Evolutionary conservation across 2,888 invertebrate species (phyloP), one percentile per base, ranked within the genome.

Genomic region (Lochmaea capreae): DNA sequence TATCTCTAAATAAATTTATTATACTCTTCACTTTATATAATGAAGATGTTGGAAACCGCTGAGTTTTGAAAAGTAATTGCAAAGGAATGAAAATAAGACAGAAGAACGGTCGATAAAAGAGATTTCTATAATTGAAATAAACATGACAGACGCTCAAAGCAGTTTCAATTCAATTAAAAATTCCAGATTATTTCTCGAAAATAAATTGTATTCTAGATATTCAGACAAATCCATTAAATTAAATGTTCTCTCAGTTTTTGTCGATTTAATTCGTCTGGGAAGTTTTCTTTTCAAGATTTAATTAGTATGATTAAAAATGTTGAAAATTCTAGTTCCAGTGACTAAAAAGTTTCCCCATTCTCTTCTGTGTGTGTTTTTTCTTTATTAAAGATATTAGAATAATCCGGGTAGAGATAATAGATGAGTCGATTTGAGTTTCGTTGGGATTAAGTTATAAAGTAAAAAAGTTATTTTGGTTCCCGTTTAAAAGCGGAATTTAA

Each of bases 91-190:
- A 78, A 78, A 79, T 74, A 76, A 76, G 76, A 78, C 49, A 49
- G 79, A 75, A 79, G 79, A 80, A 80, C 74, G 79, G 80, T 80
- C 80, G 79, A 80, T 80, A 82, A 82, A 80, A 78, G 79, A 82
- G 84, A 83, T 83, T 83, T 83, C 80, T 83, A 82, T 84, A 85
- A 84, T 84, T 84, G 83, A 85, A 85, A 85, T 85, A 86, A 85
- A 85, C 85, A 85, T 84, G 82, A 83, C 83, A 82, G 83, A 81
- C 82, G 83, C 84, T 83, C 83, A 82, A 81, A 83, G 80, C 79
- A 79, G 79, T 81, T 83, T 80, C 81, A 84, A 85, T 84, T 83
- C 84, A 85, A 85, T 85, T 84, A 85, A 82, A 84, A 82, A 83
- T 82, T 81, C 80, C 79, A 78, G 79, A 81, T 82, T 81, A 80